A percentile compares a stretch with the other conserved stretches of the same genome.
phyloP scores from a whole-genome alignment of 2,888 invertebrate species.

The Peribatodes rhomboidaria region DNA sequence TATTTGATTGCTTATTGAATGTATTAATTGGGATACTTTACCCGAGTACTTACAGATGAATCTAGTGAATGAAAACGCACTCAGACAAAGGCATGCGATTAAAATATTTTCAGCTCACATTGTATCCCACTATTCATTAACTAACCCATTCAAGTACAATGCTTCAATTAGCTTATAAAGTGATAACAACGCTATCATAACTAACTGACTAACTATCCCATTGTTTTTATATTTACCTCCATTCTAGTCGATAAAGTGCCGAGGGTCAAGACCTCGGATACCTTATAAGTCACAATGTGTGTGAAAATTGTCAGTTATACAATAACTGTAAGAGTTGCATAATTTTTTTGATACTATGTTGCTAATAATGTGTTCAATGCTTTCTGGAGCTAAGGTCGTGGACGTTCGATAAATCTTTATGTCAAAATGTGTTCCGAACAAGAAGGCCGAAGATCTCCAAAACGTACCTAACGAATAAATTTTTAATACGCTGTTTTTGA shows the following conservation, averaged over 20 bases:
- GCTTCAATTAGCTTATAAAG: constrained; percentile 13
- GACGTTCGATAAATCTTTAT: not conserved
- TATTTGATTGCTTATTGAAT: too few species aligned
- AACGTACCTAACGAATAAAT: too few species aligned
- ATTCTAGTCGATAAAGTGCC: constrained; percentile 3
- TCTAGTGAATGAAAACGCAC: too few species aligned
- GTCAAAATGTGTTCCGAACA: too few species aligned
- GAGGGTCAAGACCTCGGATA: constrained; percentile 30
- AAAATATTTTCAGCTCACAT: not conserved
- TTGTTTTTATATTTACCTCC: constrained; percentile 21
- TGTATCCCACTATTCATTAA: constrained; percentile 9
- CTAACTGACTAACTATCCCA: not conserved
- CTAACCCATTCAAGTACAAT: constrained; percentile 19
- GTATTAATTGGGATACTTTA: too few species aligned
- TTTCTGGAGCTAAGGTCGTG: not conserved
- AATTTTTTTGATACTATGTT: constrained; percentile 27
- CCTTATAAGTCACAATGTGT: constrained; percentile 11
- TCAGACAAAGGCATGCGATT: too few species aligned
- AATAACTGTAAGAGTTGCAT: constrained; percentile 41
- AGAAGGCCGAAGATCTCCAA: too few species aligned
- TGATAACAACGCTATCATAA: constrained; percentile 13
- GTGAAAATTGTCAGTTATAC: constrained; percentile 43
- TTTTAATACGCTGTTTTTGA: too few species aligned
- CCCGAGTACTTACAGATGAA: too few species aligned
- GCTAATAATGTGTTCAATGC: constrained; percentile 5